Evolutionary conservation across 2,888 invertebrate species (phyloP).

Genomic region (Gandaritis pyraliata): DNA sequence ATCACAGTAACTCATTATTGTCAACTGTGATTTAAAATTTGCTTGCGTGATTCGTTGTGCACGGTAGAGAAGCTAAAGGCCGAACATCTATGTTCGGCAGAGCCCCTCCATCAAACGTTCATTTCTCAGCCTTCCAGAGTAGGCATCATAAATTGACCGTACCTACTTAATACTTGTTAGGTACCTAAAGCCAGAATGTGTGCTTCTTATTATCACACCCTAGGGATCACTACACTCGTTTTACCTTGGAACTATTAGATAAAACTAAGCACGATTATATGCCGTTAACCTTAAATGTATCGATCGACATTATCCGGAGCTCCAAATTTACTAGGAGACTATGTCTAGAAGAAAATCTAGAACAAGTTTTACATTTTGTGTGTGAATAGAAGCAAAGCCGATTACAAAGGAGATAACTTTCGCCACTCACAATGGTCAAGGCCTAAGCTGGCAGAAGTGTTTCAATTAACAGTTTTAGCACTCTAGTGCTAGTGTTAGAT

Average conservation of each 20-base stretch:
- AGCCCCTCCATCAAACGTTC: background rate
- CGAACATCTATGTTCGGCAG: too few species aligned
- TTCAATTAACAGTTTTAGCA: conserved; percentile 57
- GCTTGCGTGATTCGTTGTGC: too few species aligned
- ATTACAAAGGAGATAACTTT: conserved; percentile 21
- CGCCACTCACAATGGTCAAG: conserved; percentile 36
- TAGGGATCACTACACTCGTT: conserved; percentile 47
- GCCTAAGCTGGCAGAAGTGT: conserved; percentile 47
- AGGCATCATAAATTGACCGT: conserved; percentile 1
- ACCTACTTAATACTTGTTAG: too few species aligned
- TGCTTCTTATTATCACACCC: conserved; percentile 47
- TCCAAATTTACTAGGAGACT: too few species aligned
- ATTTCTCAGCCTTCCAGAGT: background rate
- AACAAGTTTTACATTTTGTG: conserved; percentile 35
- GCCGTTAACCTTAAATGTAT: too few species aligned
- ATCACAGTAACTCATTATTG: too few species aligned
- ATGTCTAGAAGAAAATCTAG: conserved; percentile 29
- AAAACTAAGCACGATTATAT: too few species aligned
- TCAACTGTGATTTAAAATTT: too few species aligned
- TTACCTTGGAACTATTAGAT: too few species aligned
- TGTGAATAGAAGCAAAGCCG: background rate
- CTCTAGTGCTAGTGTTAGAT: conserved; percentile 42
- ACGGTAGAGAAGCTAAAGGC: too few species aligned
- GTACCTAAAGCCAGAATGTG: conserved; percentile 38
- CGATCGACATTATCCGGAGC: too few species aligned